Base-by-base conservation (phyloP, 2,113 vertebrate species). In the Cervus canadensis region DNA sequence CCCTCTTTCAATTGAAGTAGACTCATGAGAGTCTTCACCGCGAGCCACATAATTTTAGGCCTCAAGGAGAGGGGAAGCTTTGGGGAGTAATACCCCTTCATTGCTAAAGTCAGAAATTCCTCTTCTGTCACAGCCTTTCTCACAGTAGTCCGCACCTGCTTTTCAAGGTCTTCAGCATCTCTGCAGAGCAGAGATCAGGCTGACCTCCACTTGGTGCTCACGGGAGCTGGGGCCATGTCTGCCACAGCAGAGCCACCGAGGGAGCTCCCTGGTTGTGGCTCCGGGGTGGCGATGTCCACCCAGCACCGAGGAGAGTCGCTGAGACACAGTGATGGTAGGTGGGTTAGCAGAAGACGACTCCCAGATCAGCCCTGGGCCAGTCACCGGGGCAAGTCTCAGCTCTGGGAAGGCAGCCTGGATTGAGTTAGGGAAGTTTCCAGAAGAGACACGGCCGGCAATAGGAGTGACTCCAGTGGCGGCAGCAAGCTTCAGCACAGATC, bases 151-250 rank as follows among this genome's bases (percentile, higher is more conserved):
- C n/a, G 16, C 2, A 15, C 36, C n/a, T 52, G 64, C 45, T 81
- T 25, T 43, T 11, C 93, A 25, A 21, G 17, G 40, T 25, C 54
- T 43, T 78, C 19, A 11, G 54, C 45, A 3, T 56, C 88, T 64
- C 45, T 28, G 11, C 10, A 45, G 81, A 45, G 94, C 1, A 16
- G 43, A 26, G 43, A 19, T 26, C 59, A 64, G 28, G 84, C 4
- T 3, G n/a, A 23, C 67, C 45, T 52, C 67, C 43, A 3, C 12
- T 7, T 7, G 30, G 23, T 59, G 48, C 16, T 82, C 86, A 2
- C 0, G 1, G 50, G n/a, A 50, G 67, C 6, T 1, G 11, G 59
- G 5, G 40, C 28, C 50, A 15, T 5, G 1, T 14, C 9, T 26
- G 12, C 11, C 14, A 5, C 21, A 10, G 62, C 48, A 88, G 74